phyloP scores from a whole-genome alignment of 2,888 invertebrate genomes.

The Fragum whitleyi region DNA sequence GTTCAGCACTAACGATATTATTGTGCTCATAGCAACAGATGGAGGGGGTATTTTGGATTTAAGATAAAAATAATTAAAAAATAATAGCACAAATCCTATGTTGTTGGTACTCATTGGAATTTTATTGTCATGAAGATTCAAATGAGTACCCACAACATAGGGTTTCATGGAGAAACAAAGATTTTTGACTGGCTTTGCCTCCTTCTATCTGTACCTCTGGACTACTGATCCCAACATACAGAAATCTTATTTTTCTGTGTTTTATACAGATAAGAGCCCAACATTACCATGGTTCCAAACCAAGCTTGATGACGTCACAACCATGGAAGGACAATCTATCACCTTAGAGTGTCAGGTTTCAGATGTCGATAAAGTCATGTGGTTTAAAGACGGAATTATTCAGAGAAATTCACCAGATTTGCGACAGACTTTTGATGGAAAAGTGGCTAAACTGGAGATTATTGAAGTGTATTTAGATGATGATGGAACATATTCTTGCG shows the following conservation, averaged over 20 bases:
- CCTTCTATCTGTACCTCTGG: too few relatives aligned
- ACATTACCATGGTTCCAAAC: conserved; percentile 64
- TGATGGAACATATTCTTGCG: conserved; percentile 74
- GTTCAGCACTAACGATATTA: too few relatives aligned
- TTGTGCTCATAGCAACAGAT: too few relatives aligned
- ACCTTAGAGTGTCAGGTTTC: conserved; percentile 71
- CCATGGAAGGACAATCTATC: conserved; percentile 73
- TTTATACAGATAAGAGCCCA: background rate
- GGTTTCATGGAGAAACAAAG: too few relatives aligned
- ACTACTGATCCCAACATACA: too few relatives aligned
- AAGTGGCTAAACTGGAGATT: conserved; percentile 73
- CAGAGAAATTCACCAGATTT: conserved; percentile 73
- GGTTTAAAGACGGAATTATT: conserved; percentile 77
- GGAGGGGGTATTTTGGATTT: too few relatives aligned
- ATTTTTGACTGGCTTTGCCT: too few relatives aligned
- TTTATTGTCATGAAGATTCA: too few relatives aligned
- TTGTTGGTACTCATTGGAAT: too few relatives aligned
- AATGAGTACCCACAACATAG: too few relatives aligned
- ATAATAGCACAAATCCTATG: too few relatives aligned
- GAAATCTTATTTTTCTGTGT: background rate
- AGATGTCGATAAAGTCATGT: conserved; percentile 69
- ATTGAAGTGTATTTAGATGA: conserved; percentile 78
- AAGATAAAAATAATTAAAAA: too few relatives aligned
- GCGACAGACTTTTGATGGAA: conserved; percentile 77
- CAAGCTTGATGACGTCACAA: conserved; percentile 68